Base-by-base conservation (phyloP, 92 coral and sea anemone species). In the Galaxea fascicularis region DNA sequence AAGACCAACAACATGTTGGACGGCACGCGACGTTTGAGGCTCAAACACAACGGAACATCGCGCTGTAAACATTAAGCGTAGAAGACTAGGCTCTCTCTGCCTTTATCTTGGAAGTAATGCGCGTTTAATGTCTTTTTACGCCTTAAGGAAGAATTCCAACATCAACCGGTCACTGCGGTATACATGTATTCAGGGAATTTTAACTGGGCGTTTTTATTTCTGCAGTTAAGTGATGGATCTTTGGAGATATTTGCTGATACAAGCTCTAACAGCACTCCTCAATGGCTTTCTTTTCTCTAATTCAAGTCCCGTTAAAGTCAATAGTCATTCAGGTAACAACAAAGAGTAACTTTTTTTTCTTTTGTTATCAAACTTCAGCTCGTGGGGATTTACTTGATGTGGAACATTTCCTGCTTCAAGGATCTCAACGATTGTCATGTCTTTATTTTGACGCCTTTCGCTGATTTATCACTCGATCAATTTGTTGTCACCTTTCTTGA, bases 261-360 rank as follows among this genome's bases (percentile, higher is more conserved):
- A 26, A 31, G 58, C 58, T 24, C 71, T 51, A 2, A 17, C 25
- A 4, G 9, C 71, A 22, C 44, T 82, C 24, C n/a, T 70, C 29
- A 57, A 26, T 39, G 69, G 39, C 73, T 16, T 8, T 26, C 69
- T 35, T 25, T 71, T 57, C 68, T 82, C 77, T 13, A 10, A 11
- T 46, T 70, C 78, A 26, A 71, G 77, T 59, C 86, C 86, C 18
- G 52, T 71, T 26, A 71, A 25, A 71, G 67, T 59, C 1, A 68
- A 80, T 53, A 57, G 85, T 27, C 25, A 70, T 54, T 82, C 86
- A 82, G 86, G 86, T 82, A 71, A 22, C 10, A 24, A 29, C 24
- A 4, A 30, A 31, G 25, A 30, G 18, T n/a, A 39, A 6, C 8
- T 9, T 53, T 14, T 54, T 44, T 11, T 5, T 24, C 21, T 67